phyloP scores from a whole-genome alignment of 1,140 invertebrate species.

The Lineus longissimus region DNA sequence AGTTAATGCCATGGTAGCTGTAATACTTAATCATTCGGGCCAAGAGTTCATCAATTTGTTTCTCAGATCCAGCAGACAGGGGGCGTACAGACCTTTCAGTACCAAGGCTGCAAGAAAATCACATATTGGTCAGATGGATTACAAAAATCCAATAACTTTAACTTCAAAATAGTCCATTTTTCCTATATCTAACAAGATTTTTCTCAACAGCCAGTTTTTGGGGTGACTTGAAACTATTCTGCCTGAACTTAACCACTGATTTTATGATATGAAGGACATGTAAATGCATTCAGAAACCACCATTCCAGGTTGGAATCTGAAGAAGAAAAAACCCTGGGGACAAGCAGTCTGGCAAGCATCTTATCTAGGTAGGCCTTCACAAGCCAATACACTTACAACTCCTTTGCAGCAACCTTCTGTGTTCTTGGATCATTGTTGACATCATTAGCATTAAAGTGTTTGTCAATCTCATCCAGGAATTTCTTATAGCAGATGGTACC shows the following conservation, averaged over 20 bases:
- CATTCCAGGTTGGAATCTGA: too few species aligned
- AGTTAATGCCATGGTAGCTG: conserved; percentile 45
- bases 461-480: conserved; percentile 49
- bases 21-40: conserved; percentile 41
- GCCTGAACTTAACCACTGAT: background rate
- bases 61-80: conserved; percentile 35
- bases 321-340: too few species aligned
- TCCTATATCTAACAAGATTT: background rate
- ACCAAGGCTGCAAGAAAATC: conserved; percentile 38
- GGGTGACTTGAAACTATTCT: background rate
- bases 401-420: conserved; percentile 36
- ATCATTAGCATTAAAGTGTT: conserved; percentile 40
- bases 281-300: too few species aligned
- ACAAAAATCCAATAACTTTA: background rate
- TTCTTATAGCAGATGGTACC: conserved; percentile 46
- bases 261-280: too few species aligned
- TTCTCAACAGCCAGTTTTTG: background rate
- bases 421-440: conserved; percentile 31
- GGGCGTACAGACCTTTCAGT: conserved; percentile 42
- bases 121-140: background rate
- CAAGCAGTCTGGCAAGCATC: too few species aligned
- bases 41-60: conserved; percentile 31
- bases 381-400: conserved; percentile 45
- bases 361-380: too few species aligned
- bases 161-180: background rate